Conservation (phyloP, 2,113 vertebrate species). For the Tupaia chinensis region DNA sequence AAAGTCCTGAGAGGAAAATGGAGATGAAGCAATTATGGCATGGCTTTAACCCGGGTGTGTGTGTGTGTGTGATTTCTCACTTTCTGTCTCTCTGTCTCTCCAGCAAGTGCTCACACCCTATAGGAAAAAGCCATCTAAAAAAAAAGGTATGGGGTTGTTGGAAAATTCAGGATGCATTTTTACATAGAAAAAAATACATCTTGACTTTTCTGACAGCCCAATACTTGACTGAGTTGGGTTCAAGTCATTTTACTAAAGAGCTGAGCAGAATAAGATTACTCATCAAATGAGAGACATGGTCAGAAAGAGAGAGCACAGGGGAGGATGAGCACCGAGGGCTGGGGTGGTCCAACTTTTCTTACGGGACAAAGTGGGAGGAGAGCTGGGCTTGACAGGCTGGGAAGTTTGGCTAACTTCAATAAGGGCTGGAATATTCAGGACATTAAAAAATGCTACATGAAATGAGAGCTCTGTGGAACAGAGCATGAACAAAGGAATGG, state of each 20-base stretch:
- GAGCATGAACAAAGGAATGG: background rate
- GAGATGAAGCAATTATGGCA: too few relatives aligned
- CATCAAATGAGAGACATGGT: slow-evolving; percentile 4
- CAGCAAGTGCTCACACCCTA: too few relatives aligned
- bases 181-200: too few relatives aligned
- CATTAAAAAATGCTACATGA: background rate
- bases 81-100: too few relatives aligned
- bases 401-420: background rate
- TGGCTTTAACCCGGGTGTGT: too few relatives aligned
- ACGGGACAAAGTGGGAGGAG: background rate
- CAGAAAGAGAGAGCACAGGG: background rate
- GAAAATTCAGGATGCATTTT: too few relatives aligned
- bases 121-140: too few relatives aligned
- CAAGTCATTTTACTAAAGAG: slow-evolving; percentile 36
- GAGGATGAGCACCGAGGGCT: background rate
- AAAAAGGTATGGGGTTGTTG: too few relatives aligned
- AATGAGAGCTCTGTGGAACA: background rate
- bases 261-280: slow-evolving; percentile 6
- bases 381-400: background rate
- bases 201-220: too few relatives aligned
- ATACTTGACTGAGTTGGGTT: slow-evolving; percentile 20
- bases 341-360: background rate
- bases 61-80: too few relatives aligned
- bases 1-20: too few relatives aligned
- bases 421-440: background rate